These are phyloP conservation scores for Orthonevra nobilis DNA, from an alignment of 2,888 invertebrate genomes.

Conservation along the genomic window DNA sequence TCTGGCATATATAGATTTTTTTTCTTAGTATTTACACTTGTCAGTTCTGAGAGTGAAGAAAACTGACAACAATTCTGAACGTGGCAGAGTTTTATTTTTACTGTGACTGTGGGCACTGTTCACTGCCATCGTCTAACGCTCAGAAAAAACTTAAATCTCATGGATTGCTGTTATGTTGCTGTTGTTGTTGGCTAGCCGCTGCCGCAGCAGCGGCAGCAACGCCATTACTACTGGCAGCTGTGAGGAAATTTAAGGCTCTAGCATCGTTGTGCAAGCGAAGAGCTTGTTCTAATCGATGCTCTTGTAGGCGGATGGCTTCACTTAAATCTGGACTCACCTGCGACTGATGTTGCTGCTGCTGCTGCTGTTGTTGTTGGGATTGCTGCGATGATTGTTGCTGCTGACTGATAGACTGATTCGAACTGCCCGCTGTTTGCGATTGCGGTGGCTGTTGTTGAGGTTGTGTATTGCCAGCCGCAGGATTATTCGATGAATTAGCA, in stretches of 20 bases:
- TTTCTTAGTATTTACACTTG: constrained; percentile 36
- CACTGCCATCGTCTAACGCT: constrained; percentile 52
- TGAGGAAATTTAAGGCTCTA: constrained; percentile 88
- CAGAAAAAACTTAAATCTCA: constrained; percentile 91
- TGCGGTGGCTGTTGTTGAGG: constrained; percentile 84
- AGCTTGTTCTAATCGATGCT: constrained; percentile 91
- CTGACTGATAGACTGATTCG: constrained; percentile 14
- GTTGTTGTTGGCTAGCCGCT: constrained; percentile 71
- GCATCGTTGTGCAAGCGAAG: constrained; percentile 90
- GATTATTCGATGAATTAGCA: constrained; percentile 39
- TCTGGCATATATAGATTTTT: constrained; percentile 1
- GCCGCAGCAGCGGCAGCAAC: constrained; percentile 43
- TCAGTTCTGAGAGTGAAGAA: constrained; percentile 4
- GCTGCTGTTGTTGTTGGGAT: constrained; percentile 50
- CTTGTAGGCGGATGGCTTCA: constrained; percentile 87
- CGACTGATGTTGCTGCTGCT: constrained; percentile 70
- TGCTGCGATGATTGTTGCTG: constrained; percentile 74
- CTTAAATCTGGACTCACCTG: constrained; percentile 87
- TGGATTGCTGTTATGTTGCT: constrained; percentile 83
- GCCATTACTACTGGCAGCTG: constrained; percentile 77
- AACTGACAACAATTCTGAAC: constrained; percentile 45
- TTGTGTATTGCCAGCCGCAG: constrained; percentile 77
- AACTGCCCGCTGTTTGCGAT: constrained; percentile 41
- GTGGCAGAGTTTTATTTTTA: constrained; percentile 5
- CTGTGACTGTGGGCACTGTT: constrained; percentile 7